Base-by-base conservation (phyloP, 1,140 invertebrate genomes). In the Zelostemma sp. region DNA sequence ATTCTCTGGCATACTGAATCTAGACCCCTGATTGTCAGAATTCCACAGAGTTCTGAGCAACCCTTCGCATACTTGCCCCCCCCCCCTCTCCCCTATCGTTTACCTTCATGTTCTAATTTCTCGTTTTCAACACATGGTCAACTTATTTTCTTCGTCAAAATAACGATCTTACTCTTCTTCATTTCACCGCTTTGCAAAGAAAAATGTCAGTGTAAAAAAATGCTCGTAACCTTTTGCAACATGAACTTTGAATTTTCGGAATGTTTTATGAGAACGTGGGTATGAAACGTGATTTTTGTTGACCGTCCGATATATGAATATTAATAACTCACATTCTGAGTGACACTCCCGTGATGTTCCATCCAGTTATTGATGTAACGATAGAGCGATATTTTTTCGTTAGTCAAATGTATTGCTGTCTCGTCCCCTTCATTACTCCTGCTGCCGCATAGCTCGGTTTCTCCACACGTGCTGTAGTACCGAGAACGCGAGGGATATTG, bases 71-170 rank as follows among this genome's bases (percentile, higher is more conserved):
- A 66, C 68, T 70, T 62, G 38, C 59, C 60, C 59, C 16, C 12
- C 56, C 11, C 17, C 33, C 43, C 56, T 61, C 35, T 43, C 35
- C 43, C 48, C 18, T n/a, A n/a, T n/a, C n/a, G n/a, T n/a, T n/a
- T n/a, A n/a, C n/a, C n/a, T n/a, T 18, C 58, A 31, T 57, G 19
- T 6, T 18, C 38, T 55, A 49, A 43, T 4, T 43, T 48, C 35
- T 48, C 46, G 21, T 21, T 28, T 51, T 46, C 35, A 49, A 53
- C 9, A 51, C 62, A 49, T 58, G 65, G 58, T 70, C 62, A 70
- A 57, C 68, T 58, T 65, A 70, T 70, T 61, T 64, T 48, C 67
- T 69, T 57, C 60, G 57, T 64, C 64, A 56, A 69, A 69, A 68
- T 69, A 69, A 70, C 62, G 64, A 60, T n/a, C n/a, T n/a, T 57